Conservation (phyloP, 2,888 invertebrate genomes). For the Epirrhoe tristata region DNA sequence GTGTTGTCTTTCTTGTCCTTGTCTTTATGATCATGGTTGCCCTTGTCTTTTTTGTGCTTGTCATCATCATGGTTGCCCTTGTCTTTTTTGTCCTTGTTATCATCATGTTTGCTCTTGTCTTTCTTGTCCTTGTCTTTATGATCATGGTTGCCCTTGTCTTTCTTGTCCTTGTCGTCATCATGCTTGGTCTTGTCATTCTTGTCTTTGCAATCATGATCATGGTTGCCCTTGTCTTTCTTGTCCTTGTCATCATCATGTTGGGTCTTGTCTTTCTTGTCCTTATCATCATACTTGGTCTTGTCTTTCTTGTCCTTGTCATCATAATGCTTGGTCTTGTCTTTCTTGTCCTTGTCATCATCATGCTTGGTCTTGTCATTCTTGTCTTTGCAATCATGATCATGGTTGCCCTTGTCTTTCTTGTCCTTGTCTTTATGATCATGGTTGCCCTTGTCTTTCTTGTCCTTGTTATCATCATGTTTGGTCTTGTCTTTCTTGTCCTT, state of each 20-base stretch:
- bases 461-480: no score
- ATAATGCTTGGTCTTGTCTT: not conserved
- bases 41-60: no score
- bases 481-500: no score
- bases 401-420: not conserved
- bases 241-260: not conserved
- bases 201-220: not conserved
- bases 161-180: not conserved
- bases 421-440: not conserved
- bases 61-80: not conserved
- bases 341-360: not conserved
- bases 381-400: not conserved
- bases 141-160: not conserved
- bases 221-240: not conserved
- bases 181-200: not conserved
- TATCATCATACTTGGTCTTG: not conserved
- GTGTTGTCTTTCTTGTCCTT: no score
- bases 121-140: not conserved
- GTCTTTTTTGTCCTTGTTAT: not conserved
- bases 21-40: no score
- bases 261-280: not conserved
- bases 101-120: not conserved
- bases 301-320: not conserved
- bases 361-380: not conserved
- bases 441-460: no score